Base-by-base conservation (phyloP, 2,888 invertebrate genomes). In the Tinea pellionella region DNA sequence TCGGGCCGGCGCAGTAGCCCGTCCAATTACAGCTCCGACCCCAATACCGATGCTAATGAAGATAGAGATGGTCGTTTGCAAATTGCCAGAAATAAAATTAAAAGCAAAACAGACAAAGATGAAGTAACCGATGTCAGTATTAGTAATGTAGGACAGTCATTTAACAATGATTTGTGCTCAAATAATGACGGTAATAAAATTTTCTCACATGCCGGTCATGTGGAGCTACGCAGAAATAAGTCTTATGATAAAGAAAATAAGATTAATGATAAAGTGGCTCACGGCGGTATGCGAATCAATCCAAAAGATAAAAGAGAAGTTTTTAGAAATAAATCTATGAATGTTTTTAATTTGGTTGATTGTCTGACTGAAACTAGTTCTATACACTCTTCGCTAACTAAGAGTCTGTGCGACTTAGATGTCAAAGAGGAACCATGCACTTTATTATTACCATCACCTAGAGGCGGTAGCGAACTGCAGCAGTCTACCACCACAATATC, bases 321-420 rank as follows among this genome's bases (percentile, higher is more conserved):
- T 16, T 87, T 87, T 75, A 80, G 76, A 70, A 86, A 87, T 74
- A 87, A 85, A 67, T 86, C 86, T 42, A 80, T 83, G 68, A 87
- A 87, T 65, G 82, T 86, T 60, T 86, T 85, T 69, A 86, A 85
- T 65, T 73, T 86, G 68, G 86, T 84, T 8, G 86, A 87, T 68
- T 85, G 84, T 65, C 70, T 86, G 59, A 74, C 79, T 13, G 86
- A 85, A 70, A 72, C 78, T 19, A 83, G 80, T 30, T 84, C 85
- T 62, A 68, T 87, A 61, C 81, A 82, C 70, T 87, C 88, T 9
- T 85, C 87, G 29, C 71, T 82, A 30, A 81, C 88, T 15, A 86
- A 84, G 68, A 86, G 85, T 65, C 73, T 88, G 64, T 88, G 87
- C 64, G 86, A 86, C 63, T 69, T 88, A 62, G 87, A 88, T 66